phyloP scores from a whole-genome alignment of 2,797 vertebrate genomes.

The Ciconia nigra region DNA sequence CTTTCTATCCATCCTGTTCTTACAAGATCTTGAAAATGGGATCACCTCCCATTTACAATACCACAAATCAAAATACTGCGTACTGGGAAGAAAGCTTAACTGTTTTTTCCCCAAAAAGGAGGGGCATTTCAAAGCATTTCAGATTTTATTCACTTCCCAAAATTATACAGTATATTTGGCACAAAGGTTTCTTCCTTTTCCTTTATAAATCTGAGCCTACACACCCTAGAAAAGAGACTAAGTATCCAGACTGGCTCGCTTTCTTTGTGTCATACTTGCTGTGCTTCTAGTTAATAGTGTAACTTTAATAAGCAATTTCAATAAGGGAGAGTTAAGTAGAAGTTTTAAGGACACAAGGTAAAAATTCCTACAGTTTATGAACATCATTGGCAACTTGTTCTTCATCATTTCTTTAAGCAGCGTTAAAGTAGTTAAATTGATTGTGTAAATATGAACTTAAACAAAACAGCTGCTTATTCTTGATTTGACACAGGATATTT shows the following conservation, averaged over 20 bases:
- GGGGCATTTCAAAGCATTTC: not conserved
- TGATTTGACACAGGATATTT: constrained; percentile 35
- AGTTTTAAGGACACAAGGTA: constrained; percentile 29
- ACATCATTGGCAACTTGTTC: constrained; percentile 23
- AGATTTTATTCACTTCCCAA: not conserved
- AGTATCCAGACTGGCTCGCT: not conserved
- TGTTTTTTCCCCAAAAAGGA: not conserved
- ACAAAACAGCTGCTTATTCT: constrained; percentile 55
- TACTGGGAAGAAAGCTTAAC: not conserved
- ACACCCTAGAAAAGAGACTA: not conserved
- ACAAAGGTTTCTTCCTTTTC: not conserved
- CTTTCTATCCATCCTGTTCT: not conserved
- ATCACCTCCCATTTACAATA: not conserved
- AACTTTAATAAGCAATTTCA: constrained; percentile 6
- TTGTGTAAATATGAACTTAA: constrained; percentile 32
- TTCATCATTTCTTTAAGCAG: constrained; percentile 31
- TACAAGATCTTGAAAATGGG: not conserved
- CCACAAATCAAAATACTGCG: not conserved
- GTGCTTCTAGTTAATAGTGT: constrained; percentile 36
- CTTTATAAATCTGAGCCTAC: not conserved
- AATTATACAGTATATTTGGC: not conserved
- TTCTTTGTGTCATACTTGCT: not conserved
- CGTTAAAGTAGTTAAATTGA: constrained; percentile 48
- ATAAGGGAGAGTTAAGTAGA: not conserved
- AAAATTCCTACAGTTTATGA: constrained; percentile 54